Evolutionary conservation across 2,888 invertebrate genomes (phyloP), one percentile per base, ranked within the genome.

Genomic region (Pheosia gnoma): DNA sequence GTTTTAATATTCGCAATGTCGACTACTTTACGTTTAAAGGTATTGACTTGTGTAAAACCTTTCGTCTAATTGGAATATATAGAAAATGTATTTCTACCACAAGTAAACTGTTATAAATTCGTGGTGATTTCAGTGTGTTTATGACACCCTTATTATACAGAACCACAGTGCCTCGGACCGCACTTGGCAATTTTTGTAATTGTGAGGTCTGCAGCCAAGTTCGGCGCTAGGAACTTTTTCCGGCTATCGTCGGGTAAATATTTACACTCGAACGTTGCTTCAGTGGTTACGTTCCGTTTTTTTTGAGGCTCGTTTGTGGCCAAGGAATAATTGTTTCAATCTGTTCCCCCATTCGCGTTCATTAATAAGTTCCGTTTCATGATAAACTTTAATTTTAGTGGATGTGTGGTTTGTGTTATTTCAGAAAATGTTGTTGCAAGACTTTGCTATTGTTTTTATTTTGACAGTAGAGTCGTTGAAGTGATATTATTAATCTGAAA

Each of bases 201-300:
- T 81, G 79, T 80, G 79, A 83, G 79, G 82, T 82, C 77, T 79
- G 79, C 77, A 77, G 63, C 76, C 71, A 83, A 88, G 85, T 89
- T 78, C 81, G 86, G 82, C 84, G 86, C 83, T 85, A 85, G 25
- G 25, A 89, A 88, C 82, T 90, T 90, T 89, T 85, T 86, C 87
- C 83, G 84, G 81, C 80, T 85, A 81, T 79, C 76, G 79, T 72
- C 78, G 78, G 80, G 87, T 85, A 91, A 91, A 91, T 91, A 90
- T 91, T 91, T 90, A 85, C 87, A 85, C 85, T 81, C 82, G 80
- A 86, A 80, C 84, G 83, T 81, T 84, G 82, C 83, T 82, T 80
- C 75, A 75, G 85, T 61, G 85, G 86, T 87, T 85, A 81, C 72
- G 68, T 78, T 75, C 68, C 58, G 71, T 80, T 88, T 88, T 87